Base-by-base conservation (phyloP, 1,140 invertebrate species). In the Pygmarrhopalites habei region DNA sequence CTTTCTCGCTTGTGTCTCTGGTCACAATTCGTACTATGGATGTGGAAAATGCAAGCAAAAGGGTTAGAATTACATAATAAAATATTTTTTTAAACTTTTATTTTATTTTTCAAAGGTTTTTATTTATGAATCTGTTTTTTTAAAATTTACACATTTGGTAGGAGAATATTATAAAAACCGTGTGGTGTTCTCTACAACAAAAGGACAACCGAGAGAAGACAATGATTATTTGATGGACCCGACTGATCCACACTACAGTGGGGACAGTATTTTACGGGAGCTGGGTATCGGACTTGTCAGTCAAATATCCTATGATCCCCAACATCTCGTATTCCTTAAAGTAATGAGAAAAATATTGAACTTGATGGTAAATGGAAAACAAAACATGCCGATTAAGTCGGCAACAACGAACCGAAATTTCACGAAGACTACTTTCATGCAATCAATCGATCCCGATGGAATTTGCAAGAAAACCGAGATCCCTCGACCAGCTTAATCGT, bases 391-490 rank as follows among this genome's bases (percentile, higher is more conserved):
- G 28, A 25, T 21, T 63, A 10, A 51, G 44, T 57, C 1, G 4
- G 2, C 3, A 17, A 17, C 2, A 47, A n/a, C 15, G n/a, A 7
- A 15, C 4, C 19, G 12, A 15, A 2, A 15, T 63, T 2, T 63
- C 61, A 1, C 3, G 41, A 14, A 32, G 46, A 15, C 28, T 58
- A 12, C 4, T 32, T 1, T 1, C 5, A 1, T 10, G 23, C 1
- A 21, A 15, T 53, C 1, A 23, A 7, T 15, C 15, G 1, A n/a
- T 51, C 12, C 53, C 75, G 23, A 17, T 21, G 44, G 75, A 79
- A 65, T 79, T 78, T 74, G 49, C 59, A 35, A 60, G 77, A 62
- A 75, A 77, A 64, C 75, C 75, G 12, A 67, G 75, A 58, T 39
- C 58, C 26, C 61, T 79, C 1, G 35, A 53, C 21, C 72, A 78